Conservation (phyloP, 2,113 vertebrate genomes). For the Brachyistius frenatus region DNA sequence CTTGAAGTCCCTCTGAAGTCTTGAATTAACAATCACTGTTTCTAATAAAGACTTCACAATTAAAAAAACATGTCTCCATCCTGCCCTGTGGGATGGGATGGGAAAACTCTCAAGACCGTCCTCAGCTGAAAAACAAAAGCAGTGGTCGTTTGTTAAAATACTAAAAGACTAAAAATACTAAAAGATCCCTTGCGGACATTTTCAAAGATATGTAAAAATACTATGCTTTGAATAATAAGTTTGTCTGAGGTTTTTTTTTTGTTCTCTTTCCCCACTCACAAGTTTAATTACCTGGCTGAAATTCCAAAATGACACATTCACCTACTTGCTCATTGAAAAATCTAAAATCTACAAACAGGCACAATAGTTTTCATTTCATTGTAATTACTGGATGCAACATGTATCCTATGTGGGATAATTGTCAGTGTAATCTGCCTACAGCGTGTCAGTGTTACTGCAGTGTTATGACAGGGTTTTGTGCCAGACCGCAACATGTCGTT, state of each 20-base stretch:
- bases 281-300: background rate
- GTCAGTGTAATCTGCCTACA: no score
- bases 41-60: constrained; percentile 12
- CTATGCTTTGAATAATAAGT: background rate
- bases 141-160: background rate
- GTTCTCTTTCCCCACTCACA: background rate
- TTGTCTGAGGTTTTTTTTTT: background rate
- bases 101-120: constrained; percentile 1
- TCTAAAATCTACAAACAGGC: no score
- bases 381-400: no score
- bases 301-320: no score
- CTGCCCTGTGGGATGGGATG: background rate
- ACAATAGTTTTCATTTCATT: no score
- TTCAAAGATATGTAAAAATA: background rate
- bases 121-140: background rate
- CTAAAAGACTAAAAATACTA: background rate
- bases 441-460: no score
- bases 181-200: background rate
- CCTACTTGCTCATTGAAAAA: no score
- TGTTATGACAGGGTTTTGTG: no score
- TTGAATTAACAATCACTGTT: constrained; percentile 48
- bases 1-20: constrained; percentile 49
- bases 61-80: constrained; percentile 8
- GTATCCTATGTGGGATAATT: no score
- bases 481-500: no score